phyloP scores from a whole-genome alignment of 1,140 invertebrate species.

The Galleria mellonella region DNA sequence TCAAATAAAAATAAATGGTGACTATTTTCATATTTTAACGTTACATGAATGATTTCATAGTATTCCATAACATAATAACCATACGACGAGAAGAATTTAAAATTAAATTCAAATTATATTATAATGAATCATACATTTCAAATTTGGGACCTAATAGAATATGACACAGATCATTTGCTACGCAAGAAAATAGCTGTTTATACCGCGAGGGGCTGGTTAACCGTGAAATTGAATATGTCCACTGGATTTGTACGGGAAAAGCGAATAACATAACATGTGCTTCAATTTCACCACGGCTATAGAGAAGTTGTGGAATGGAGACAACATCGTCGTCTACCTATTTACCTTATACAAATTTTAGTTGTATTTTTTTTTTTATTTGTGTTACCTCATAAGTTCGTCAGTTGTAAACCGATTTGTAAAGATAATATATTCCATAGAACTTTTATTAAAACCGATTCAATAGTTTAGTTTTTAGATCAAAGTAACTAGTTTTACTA shows the following conservation, averaged over 20 bases:
- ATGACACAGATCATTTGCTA: too few species aligned
- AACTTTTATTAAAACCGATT: neutral
- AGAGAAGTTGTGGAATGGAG: constrained; percentile 1
- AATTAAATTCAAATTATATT: too few species aligned
- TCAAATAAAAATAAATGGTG: too few species aligned
- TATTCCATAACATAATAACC: too few species aligned
- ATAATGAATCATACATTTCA: too few species aligned
- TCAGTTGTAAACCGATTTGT: neutral
- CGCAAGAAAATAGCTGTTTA: constrained; percentile 15
- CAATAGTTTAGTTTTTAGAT: neutral
- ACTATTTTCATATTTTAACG: too few species aligned
- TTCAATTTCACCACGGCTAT: constrained; percentile 3
- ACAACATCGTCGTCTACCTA: neutral
- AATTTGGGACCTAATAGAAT: too few species aligned
- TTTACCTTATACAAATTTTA: neutral
- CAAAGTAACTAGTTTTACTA: too few species aligned
- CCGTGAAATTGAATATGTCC: constrained; percentile 24
- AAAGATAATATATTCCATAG: neutral
- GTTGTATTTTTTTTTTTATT: neutral
- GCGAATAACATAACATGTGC: constrained; percentile 16
- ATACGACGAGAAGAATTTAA: too few species aligned
- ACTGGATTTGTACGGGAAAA: constrained; percentile 18
- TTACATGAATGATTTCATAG: too few species aligned
- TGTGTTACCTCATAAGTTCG: neutral
- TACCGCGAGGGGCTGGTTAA: constrained; percentile 11